Conservation (phyloP, 2,888 invertebrate genomes). For the Ophioninae sp. region DNA sequence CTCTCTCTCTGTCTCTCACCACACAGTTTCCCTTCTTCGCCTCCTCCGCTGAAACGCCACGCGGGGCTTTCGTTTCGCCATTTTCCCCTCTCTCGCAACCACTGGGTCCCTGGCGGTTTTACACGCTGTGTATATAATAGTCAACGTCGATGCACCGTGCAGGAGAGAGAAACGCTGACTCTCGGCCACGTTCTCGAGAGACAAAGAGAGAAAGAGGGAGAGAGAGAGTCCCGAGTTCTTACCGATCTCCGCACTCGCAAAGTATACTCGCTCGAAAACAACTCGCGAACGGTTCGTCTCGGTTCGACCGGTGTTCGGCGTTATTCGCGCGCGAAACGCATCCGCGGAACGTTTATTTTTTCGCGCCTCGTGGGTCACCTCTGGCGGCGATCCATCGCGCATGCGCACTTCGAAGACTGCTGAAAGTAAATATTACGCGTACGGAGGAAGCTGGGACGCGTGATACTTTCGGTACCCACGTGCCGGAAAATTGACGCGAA, state of each 20-base stretch:
- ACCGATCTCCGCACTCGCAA: slow-evolving; percentile 13
- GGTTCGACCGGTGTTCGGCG: slow-evolving; percentile 15
- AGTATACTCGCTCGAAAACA: slow-evolving; percentile 75
- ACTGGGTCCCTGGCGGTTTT: slow-evolving; percentile 36
- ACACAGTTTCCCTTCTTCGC: slow-evolving; percentile 62
- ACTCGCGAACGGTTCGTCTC: slow-evolving; percentile 11
- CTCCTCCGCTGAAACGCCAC: slow-evolving; percentile 38
- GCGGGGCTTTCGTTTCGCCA: slow-evolving; percentile 70
- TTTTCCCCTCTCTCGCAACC: slow-evolving; percentile 70
- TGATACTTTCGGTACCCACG: slow-evolving; percentile 41
- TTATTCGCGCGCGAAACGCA: neutral
- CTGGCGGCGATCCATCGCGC: slow-evolving; percentile 45
- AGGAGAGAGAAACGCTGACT: slow-evolving; percentile 75
- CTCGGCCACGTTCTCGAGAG: slow-evolving; percentile 71
- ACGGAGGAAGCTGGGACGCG: slow-evolving; percentile 22
- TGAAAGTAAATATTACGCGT: slow-evolving; percentile 30
- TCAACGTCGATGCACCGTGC: slow-evolving; percentile 74
- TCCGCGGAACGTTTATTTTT: slow-evolving; percentile 32
- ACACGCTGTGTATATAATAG: slow-evolving; percentile 44
- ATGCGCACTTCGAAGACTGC: slow-evolving; percentile 31
- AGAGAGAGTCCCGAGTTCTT: slow-evolving; percentile 9
- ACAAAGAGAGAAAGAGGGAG: too few relatives aligned
- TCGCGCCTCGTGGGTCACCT: slow-evolving; percentile 19
- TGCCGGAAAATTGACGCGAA: slow-evolving; percentile 25
- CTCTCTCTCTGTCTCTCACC: slow-evolving; percentile 21